Evolutionary conservation across 1,140 invertebrate species (phyloP), one percentile per base, ranked within the genome.

Genomic region (Pantala flavescens): DNA sequence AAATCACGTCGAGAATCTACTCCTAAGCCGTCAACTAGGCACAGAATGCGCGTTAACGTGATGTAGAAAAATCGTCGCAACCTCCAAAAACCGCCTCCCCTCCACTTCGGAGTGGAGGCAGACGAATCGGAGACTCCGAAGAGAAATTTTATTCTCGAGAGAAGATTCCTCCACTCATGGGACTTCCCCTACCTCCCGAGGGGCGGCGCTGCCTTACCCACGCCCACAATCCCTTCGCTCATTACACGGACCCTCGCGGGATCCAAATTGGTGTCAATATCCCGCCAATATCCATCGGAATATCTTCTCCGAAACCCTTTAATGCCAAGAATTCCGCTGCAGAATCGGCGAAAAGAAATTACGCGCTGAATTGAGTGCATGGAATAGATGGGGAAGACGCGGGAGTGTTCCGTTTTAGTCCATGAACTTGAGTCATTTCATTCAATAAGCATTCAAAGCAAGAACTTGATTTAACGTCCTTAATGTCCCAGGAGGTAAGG

Each of bases 391-490:
- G 28, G 12, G 49, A 63, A 3, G 49, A 21, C 49, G 49, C 49
- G 16, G 12, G 49, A 63, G 28, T 36, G 28, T 36, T 36, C 14
- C 49, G 49, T 63, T 63, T 7, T 63, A 63, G 49, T 63, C 49
- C 49, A 63, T 63, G 49, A 63, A 63, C 49, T 63, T 63, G 49
- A 63, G 49, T 63, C 49, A 63, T 63, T 63, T 63, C 49, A 63
- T 63, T 63, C 49, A 63, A 63, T 63, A 63, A 63, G 49, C 49
- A 63, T 63, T 63, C 49, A 63, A 63, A 63, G 49, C 49, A 63
- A 63, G 49, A 63, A 63, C 49, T 63, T 63, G 49, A 63, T 63
- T 63, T 63, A 63, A 63, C 49, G 49, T 63, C 49, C 49, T 36
- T 63, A 63, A 63, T 63, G 49, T 63, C 49, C 49, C 49, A 63